phyloP scores from a whole-genome alignment of 1,140 invertebrate species.

The Gonatopus flavifemur region DNA sequence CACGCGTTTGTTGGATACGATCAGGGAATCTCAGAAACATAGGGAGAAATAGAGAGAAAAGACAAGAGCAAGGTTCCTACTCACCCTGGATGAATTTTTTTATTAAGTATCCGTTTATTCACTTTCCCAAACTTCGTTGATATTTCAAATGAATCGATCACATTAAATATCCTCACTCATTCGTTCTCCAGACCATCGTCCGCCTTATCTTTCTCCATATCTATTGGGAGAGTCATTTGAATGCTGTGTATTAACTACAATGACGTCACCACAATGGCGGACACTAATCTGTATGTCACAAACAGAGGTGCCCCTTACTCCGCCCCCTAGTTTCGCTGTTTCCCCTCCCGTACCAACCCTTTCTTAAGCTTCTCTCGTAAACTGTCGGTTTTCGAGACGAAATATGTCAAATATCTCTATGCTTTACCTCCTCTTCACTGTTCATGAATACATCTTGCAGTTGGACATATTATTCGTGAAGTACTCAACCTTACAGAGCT shows the following conservation, averaged over 20 bases:
- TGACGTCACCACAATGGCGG: slow-evolving; percentile 59
- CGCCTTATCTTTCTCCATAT: neutral
- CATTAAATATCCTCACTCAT: too few relatives aligned
- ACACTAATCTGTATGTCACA: slow-evolving; percentile 60
- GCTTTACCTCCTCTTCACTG: slow-evolving; percentile 15
- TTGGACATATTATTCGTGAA: too few relatives aligned
- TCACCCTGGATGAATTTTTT: too few relatives aligned
- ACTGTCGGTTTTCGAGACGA: slow-evolving; percentile 54
- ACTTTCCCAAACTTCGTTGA: neutral
- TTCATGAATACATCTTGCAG: too few relatives aligned
- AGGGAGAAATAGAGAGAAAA: neutral
- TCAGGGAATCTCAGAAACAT: neutral
- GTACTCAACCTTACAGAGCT: too few relatives aligned
- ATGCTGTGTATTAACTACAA: slow-evolving; percentile 57
- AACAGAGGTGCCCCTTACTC: slow-evolving; percentile 46
- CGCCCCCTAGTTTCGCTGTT: slow-evolving; percentile 12
- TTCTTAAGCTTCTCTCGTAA: slow-evolving; percentile 36
- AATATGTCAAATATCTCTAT: slow-evolving; percentile 56
- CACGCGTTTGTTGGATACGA: too few relatives aligned
- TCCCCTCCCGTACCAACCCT: slow-evolving; percentile 31
- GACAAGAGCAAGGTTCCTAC: neutral
- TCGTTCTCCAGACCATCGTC: too few relatives aligned
- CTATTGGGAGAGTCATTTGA: slow-evolving; percentile 30
- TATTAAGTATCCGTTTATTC: neutral
- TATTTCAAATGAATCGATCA: too few relatives aligned